phyloP scores from a whole-genome alignment of 1,140 invertebrate genomes.

The Drosophila fuyamai region DNA sequence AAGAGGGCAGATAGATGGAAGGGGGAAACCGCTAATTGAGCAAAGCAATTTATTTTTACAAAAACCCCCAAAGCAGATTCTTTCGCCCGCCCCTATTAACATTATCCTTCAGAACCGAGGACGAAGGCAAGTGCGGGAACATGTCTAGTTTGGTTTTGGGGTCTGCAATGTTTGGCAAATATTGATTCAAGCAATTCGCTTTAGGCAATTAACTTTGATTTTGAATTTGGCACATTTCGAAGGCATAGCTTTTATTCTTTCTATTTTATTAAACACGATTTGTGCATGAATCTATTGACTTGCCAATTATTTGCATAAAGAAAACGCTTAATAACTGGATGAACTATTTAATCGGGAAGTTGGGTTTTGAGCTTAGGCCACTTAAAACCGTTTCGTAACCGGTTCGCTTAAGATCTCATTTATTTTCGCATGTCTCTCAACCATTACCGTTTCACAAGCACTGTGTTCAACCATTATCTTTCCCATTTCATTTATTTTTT shows the following conservation, averaged over 20 bases:
- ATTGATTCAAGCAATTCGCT: conserved; percentile 59
- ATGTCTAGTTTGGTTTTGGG: neutral
- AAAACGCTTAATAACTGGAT: too few relatives aligned
- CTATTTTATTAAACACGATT: too few relatives aligned
- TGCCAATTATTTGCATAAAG: too few relatives aligned
- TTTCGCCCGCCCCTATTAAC: neutral
- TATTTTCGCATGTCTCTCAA: neutral
- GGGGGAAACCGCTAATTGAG: conserved; percentile 69
- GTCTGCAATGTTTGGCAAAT: conserved; percentile 25
- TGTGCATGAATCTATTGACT: too few relatives aligned
- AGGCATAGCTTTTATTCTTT: neutral
- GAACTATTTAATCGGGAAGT: too few relatives aligned
- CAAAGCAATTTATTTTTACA: conserved; percentile 74
- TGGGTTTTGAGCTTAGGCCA: too few relatives aligned
- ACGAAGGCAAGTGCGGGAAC: conserved; percentile 2
- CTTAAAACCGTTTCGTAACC: neutral
- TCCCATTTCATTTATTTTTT: conserved; percentile 4
- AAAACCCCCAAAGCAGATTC: neutral
- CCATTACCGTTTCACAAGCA: conserved; percentile 3
- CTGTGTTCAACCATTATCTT: conserved; percentile 10
- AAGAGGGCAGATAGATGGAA: conserved; percentile 19
- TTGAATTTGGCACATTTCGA: neutral
- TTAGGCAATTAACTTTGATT: conserved; percentile 4
- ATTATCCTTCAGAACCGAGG: conserved; percentile 7
- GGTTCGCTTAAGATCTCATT: neutral